A percentile compares a stretch with the other conserved stretches of the same genome.
These are phyloP conservation scores for Zaprionus africanus DNA, from an alignment of 1,140 invertebrate genomes.

Conservation along the genomic window DNA sequence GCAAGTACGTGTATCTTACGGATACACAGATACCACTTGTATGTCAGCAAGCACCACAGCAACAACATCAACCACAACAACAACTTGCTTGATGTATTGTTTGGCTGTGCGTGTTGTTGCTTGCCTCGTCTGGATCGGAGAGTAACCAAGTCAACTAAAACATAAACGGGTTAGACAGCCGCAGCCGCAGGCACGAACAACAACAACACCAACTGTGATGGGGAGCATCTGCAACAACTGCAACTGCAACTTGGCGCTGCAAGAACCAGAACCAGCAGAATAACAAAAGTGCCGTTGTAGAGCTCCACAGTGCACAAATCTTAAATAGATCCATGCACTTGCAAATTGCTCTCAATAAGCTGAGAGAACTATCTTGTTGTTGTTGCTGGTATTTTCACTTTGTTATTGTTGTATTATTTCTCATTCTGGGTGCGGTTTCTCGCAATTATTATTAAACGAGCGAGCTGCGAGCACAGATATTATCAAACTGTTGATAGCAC, in stretches of 20 bases:
- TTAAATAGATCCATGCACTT: constrained; percentile 17
- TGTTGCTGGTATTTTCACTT: constrained; percentile 26
- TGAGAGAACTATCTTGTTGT: neutral
- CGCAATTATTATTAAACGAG: constrained; percentile 16
- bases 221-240: constrained; percentile 32
- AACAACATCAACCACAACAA: constrained; percentile 30
- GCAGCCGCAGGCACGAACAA: constrained; percentile 21
- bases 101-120: constrained; percentile 61
- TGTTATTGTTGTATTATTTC: constrained; percentile 22
- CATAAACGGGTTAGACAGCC: constrained; percentile 72
- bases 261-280: constrained; percentile 19
- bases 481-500: constrained; percentile 47
- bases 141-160: constrained; percentile 73
- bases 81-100: constrained; percentile 65
- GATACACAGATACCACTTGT: constrained; percentile 58
- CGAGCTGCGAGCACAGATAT: constrained; percentile 33
- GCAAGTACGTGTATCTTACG: constrained; percentile 72
- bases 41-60: neutral
- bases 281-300: constrained; percentile 6
- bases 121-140: constrained; percentile 7
- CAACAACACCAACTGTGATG: constrained; percentile 35
- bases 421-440: constrained; percentile 27
- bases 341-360: constrained; percentile 14
- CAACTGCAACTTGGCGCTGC: constrained; percentile 20
- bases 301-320: constrained; percentile 9